phyloP scores from a whole-genome alignment of 2,888 invertebrate genomes.

The Gryllus longicercus region DNA sequence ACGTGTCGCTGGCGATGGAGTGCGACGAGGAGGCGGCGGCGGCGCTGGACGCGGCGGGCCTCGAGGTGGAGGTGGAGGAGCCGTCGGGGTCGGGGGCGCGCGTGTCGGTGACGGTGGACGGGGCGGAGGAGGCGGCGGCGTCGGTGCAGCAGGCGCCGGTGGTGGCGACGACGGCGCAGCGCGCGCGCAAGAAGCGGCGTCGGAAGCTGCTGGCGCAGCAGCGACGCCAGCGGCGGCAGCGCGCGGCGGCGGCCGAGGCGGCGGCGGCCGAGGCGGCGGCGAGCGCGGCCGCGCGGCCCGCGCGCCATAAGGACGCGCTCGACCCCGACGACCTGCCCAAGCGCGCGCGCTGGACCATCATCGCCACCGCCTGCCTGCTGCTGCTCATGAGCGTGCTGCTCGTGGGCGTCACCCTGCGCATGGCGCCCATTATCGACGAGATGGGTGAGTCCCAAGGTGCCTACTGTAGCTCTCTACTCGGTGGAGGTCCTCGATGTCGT shows the following conservation, averaged over 20 bases:
- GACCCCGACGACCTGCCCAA: slow-evolving; percentile 81
- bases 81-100: slow-evolving; percentile 45
- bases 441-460: slow-evolving; percentile 68
- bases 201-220: slow-evolving; percentile 32
- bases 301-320: slow-evolving; percentile 50
- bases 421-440: slow-evolving; percentile 93
- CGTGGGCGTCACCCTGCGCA: slow-evolving; percentile 85
- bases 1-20: slow-evolving; percentile 53
- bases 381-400: slow-evolving; percentile 84
- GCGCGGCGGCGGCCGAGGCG: slow-evolving; percentile 1
- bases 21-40: slow-evolving; percentile 46
- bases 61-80: slow-evolving; percentile 38
- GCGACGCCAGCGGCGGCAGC: slow-evolving; percentile 38
- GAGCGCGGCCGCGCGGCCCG: slow-evolving; percentile 42
- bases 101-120: slow-evolving; percentile 45
- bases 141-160: slow-evolving; percentile 24
- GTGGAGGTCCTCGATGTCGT: slow-evolving; percentile 17
- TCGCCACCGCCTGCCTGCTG: slow-evolving; percentile 82
- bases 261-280: slow-evolving; percentile 39
- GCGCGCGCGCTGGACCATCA: slow-evolving; percentile 84
- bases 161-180: not conserved
- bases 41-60: slow-evolving; percentile 42
- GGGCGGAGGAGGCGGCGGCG: slow-evolving; percentile 39
- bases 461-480: not conserved
- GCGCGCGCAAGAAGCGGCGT: slow-evolving; percentile 8